Base-by-base conservation (phyloP, 2,888 invertebrate species). In the Drosophila subquinaria region DNA sequence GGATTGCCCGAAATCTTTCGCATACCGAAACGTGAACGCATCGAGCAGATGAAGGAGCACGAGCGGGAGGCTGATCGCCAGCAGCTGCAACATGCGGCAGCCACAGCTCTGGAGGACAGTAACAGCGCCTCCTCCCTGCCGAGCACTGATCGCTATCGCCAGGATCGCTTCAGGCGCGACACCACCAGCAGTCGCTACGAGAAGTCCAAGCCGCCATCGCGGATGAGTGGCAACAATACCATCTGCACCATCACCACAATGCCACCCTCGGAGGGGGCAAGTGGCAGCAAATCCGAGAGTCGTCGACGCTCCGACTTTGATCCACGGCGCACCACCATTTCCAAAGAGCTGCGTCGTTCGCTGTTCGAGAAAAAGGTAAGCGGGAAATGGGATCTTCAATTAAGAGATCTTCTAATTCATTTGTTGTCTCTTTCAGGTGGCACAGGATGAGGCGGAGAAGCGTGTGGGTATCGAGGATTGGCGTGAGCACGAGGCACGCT, bases 31-130 rank as follows among this genome's bases (percentile, higher is more conserved):
- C 97, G 97, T 82, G 97, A 98, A 91, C 94, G 97, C 64, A 96
- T 98, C 71, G 98, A 98, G 90, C 97, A 98, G 92, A 97, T 98
- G 96, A 98, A 98, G 91, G 97, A 97, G 90, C 98, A 98, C 90
- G 98, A 98, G 93, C 94, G 97, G 40, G 97, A 98, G 94, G 97
- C 97, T 0, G 97, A 97, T 93, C 94, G 93, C 50, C 92, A 90
- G 90, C 88, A 93, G n/a, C 57, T 57, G 5, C 30, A 64, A 6
- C 63, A 60, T 15, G 53, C 35, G 91, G 83, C 93, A 83, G 75
- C 81, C 3, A 70, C 79, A 2, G 72, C 76, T 2, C 48, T 74
- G 55, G 72, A 66, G 27, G 71, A 75, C 15, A 73, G 67, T n/a
- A 81, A 71, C 42, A 64, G 50, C 35, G 69, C 69, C n/a, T 47